phyloP scores from a whole-genome alignment of 2,888 invertebrate species.

The Eurytoma californica region DNA sequence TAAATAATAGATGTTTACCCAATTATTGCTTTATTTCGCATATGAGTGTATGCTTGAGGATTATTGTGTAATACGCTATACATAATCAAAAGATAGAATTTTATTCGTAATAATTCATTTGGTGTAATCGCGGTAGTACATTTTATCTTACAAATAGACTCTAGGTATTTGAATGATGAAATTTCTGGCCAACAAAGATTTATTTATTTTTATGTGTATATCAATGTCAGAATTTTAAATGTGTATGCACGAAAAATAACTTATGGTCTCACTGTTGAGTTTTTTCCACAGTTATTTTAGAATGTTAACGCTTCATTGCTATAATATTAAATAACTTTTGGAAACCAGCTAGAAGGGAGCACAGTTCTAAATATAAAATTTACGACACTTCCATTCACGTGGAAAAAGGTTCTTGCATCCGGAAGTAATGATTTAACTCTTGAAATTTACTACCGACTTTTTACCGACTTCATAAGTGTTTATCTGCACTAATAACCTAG shows the following conservation, averaged over 20 bases:
- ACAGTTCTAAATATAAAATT: slow-evolving; percentile 37
- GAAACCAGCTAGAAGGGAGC: slow-evolving; percentile 42
- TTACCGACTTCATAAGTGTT: neutral
- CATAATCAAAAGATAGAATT: too few species aligned
- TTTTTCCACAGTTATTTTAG: slow-evolving; percentile 18
- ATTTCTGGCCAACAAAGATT: neutral
- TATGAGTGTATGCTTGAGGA: too few species aligned
- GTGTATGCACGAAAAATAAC: too few species aligned
- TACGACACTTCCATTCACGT: neutral
- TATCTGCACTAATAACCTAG: too few species aligned
- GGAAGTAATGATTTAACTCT: slow-evolving; percentile 34
- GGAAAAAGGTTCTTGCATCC: neutral
- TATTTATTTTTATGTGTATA: neutral
- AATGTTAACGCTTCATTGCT: slow-evolving; percentile 9
- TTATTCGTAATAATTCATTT: too few species aligned
- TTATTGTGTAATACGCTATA: too few species aligned
- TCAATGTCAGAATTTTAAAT: too few species aligned
- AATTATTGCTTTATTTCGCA: too few species aligned
- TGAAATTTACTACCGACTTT: neutral
- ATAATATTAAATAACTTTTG: slow-evolving; percentile 25
- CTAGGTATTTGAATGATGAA: too few species aligned
- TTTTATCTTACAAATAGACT: too few species aligned
- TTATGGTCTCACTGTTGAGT: slow-evolving; percentile 6
- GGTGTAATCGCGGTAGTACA: too few species aligned
- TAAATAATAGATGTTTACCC: too few species aligned